phyloP scores from a whole-genome alignment of 2,113 vertebrate genomes.

The Psittacus erithacus region DNA sequence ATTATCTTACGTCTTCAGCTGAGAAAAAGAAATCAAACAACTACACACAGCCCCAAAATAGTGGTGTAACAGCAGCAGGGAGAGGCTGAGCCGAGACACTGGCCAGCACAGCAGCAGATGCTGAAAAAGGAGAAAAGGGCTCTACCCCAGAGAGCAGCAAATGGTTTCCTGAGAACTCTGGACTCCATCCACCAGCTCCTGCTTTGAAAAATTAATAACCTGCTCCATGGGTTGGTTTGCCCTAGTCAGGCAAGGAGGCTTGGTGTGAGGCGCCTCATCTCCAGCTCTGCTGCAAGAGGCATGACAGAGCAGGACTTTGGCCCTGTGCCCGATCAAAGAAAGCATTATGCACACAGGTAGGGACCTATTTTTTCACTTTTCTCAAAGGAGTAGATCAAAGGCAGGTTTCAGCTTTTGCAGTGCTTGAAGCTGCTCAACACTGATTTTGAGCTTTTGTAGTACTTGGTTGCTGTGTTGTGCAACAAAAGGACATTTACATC shows the following conservation, averaged over 20 bases:
- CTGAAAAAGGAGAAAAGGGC: not conserved
- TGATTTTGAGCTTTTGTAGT: not conserved
- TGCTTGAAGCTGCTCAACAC: not conserved
- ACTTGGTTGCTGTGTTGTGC: accelerated
- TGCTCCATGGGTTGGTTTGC: not conserved
- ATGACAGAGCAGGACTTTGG: accelerated
- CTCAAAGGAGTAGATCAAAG: not conserved
- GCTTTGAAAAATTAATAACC: not conserved
- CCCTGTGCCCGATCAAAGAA: not conserved
- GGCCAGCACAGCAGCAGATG: accelerated
- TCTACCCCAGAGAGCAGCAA: not conserved
- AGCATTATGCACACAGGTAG: accelerated
- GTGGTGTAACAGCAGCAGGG: not conserved
- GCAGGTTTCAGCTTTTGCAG: not conserved
- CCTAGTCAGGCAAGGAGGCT: not conserved
- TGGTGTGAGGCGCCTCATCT: accelerated
- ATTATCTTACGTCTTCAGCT: slow-evolving; percentile 31
- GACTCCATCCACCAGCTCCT: not conserved
- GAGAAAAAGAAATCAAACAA: not conserved
- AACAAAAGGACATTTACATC: not conserved
- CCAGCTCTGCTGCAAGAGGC: not conserved
- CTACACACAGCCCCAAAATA: accelerated
- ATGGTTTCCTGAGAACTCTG: not conserved
- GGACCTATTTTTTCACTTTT: not conserved
- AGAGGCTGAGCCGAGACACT: accelerated